Conservation (phyloP, 2,797 vertebrate genomes). For the Clarias pachynema region DNA sequence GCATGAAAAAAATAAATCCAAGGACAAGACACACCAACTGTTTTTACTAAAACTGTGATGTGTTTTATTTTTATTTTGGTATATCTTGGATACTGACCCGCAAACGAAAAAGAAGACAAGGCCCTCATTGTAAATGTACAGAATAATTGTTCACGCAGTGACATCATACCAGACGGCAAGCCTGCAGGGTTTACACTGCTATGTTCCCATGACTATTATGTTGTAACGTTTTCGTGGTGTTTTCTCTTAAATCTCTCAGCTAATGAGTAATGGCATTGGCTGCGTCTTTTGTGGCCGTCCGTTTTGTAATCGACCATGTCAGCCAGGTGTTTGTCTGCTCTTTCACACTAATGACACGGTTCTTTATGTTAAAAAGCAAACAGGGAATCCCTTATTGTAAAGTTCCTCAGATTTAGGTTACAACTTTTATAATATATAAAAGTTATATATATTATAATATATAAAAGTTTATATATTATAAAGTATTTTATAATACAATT, state of each 20-base stretch:
- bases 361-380: slow-evolving; percentile 7
- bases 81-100: too few species aligned
- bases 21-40: too few species aligned
- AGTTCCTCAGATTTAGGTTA: not conserved
- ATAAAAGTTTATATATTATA: not conserved
- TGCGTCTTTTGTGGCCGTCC: not conserved
- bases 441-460: not conserved
- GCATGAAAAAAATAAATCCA: too few species aligned
- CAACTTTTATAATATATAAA: not conserved
- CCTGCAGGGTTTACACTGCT: not conserved
- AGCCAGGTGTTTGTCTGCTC: not conserved
- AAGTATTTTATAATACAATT: too few species aligned
- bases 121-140: not conserved
- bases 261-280: not conserved
- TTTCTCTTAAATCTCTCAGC: not conserved
- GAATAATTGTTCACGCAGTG: not conserved
- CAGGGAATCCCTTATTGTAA: not conserved
- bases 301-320: not conserved
- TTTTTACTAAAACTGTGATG: too few species aligned
- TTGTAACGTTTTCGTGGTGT: not conserved
- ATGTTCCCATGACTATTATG: not conserved
- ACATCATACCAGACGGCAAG: slow-evolving; percentile 7
- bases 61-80: too few species aligned
- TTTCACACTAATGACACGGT: slow-evolving; percentile 7
- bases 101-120: too few species aligned